Percentiles rank a stretch among this genome's conserved stretches.
These are phyloP conservation scores for Lucinisca nassula DNA, from an alignment of 2,888 invertebrate species.

Conservation along the genomic window DNA sequence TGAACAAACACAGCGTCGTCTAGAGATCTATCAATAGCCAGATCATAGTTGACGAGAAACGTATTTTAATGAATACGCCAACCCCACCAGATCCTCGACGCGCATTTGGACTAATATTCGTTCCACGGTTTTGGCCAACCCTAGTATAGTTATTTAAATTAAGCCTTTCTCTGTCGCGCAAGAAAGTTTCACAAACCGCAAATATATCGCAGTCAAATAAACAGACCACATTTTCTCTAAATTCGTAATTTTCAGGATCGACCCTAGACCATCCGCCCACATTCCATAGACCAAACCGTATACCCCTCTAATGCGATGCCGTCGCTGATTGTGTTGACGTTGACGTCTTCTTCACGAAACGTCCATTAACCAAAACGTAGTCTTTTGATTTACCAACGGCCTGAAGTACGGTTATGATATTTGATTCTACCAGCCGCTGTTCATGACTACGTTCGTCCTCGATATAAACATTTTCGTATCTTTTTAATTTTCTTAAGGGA, in stretches of 20 bases:
- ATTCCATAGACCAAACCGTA: slow-evolving; percentile 18
- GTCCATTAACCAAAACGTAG: background rate
- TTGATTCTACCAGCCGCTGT: background rate
- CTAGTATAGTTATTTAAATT: background rate
- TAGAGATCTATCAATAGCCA: background rate
- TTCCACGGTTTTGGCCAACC: slow-evolving; percentile 25
- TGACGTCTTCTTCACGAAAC: background rate
- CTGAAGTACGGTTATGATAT: background rate
- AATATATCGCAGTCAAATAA: slow-evolving; percentile 21
- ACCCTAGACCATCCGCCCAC: slow-evolving; percentile 19
- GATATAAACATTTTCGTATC: no score
- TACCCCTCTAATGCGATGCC: background rate
- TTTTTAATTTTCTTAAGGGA: no score
- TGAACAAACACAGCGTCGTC: slow-evolving; percentile 18
- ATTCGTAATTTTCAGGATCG: background rate
- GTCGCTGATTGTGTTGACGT: background rate
- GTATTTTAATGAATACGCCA: slow-evolving; percentile 12
- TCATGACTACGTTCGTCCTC: no score
- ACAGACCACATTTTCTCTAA: background rate
- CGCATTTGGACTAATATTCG: background rate
- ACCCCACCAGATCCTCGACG: slow-evolving; percentile 33
- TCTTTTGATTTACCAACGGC: background rate
- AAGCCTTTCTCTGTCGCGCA: background rate
- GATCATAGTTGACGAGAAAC: background rate
- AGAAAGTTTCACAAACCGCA: background rate